These are phyloP conservation scores for Drosophila sordidula DNA, from an alignment of 2,888 invertebrate genomes.

Conservation along the genomic window DNA sequence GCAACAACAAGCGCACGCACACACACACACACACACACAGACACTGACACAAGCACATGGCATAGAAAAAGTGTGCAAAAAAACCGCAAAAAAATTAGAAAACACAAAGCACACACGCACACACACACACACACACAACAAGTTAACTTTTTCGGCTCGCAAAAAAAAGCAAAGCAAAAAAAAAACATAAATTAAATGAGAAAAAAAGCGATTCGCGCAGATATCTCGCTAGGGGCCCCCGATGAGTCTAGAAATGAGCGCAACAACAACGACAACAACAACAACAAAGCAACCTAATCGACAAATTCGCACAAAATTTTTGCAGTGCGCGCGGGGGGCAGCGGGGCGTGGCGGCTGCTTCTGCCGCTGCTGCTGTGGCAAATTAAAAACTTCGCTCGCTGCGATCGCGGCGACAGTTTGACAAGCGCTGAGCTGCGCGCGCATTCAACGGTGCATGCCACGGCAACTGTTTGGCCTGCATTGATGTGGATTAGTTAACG, in stretches of 20 bases:
- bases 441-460: background rate
- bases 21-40: constrained; percentile 31
- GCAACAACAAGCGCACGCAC: constrained; percentile 40
- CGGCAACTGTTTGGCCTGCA: background rate
- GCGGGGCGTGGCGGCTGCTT: constrained; percentile 25
- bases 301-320: constrained; percentile 56
- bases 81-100: constrained; percentile 63
- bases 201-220: constrained; percentile 59
- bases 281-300: constrained; percentile 37
- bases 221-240: constrained; percentile 57
- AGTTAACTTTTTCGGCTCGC: constrained; percentile 64
- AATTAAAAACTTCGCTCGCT: constrained; percentile 3
- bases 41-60: constrained; percentile 46
- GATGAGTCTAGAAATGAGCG: constrained; percentile 57
- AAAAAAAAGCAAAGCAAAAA: constrained; percentile 38
- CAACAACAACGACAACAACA: constrained; percentile 42
- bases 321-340: constrained; percentile 16
- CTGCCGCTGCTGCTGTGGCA: background rate
- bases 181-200: constrained; percentile 66
- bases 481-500: too few species aligned
- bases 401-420: constrained; percentile 48
- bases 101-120: constrained; percentile 57
- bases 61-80: constrained; percentile 65
- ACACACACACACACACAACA: constrained; percentile 45
- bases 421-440: constrained; percentile 27